These are phyloP conservation scores for Enteromius unitaeniatus DNA, from an alignment of 2,797 vertebrate species.

Conservation along the genomic window DNA sequence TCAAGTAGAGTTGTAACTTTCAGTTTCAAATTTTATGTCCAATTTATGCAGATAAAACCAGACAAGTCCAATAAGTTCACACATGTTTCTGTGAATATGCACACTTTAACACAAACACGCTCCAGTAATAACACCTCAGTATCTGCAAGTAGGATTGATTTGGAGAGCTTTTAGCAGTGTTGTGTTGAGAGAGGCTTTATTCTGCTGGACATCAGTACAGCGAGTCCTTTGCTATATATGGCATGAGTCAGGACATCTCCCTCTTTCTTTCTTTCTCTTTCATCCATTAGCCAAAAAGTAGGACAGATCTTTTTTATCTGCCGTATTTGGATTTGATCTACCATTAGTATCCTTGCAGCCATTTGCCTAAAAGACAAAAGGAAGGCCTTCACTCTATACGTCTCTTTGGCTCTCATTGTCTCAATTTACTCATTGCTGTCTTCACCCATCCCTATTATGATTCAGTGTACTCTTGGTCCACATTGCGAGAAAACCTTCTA, in stretches of 20 bases:
- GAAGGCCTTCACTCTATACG: conserved; percentile 10
- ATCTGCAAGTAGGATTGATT: conserved; percentile 26
- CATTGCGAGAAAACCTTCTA: conserved; percentile 22
- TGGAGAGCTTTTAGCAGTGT: conserved; percentile 37
- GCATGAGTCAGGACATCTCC: conserved; percentile 14
- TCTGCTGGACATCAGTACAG: conserved; percentile 27
- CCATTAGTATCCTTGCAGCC: conserved; percentile 39
- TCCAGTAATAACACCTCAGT: conserved; percentile 28
- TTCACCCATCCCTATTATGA: conserved; percentile 61
- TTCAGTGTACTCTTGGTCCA: conserved; percentile 12
- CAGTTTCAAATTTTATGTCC: not conserved
- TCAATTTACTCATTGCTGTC: conserved; percentile 41
- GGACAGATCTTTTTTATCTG: conserved; percentile 73
- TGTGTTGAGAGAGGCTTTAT: conserved; percentile 30
- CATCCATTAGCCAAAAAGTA: conserved; percentile 74
- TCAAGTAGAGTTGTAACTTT: not conserved
- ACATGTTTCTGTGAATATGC: not conserved
- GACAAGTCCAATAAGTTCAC: not conserved
- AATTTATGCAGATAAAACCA: not conserved
- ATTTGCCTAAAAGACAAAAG: conserved; percentile 36
- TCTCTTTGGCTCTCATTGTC: conserved; percentile 27
- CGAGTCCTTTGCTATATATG: conserved; percentile 12
- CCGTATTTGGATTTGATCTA: conserved; percentile 71
- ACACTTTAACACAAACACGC: not conserved
- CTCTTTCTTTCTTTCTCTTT: conserved; percentile 1